Percentiles rank a stretch among this genome's conserved stretches.
phyloP scores from a whole-genome alignment of 2,888 invertebrate species.

The Thymelicus lineola region DNA sequence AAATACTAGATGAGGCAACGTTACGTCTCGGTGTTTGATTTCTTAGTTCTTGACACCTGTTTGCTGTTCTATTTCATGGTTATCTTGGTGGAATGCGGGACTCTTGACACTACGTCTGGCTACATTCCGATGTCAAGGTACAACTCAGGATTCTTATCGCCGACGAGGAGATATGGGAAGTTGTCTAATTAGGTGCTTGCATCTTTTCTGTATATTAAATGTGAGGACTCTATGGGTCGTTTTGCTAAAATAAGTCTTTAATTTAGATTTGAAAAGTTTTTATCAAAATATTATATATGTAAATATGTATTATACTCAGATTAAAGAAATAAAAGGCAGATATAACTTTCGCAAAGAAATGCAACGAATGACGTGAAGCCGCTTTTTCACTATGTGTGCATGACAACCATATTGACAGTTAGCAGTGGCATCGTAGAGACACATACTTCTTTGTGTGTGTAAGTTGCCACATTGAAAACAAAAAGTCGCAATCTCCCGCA shows the following conservation, averaged over 20 bases:
- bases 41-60: constrained; percentile 42
- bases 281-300: too few species aligned
- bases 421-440: too few species aligned
- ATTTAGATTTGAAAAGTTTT: not conserved
- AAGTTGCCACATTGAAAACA: too few species aligned
- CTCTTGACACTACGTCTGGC: constrained; percentile 50
- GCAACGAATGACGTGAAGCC: too few species aligned
- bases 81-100: constrained; percentile 65
- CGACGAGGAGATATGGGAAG: constrained; percentile 15
- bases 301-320: too few species aligned
- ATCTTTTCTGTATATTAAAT: not conserved
- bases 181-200: constrained; percentile 24
- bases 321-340: too few species aligned
- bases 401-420: too few species aligned
- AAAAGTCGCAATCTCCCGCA: too few species aligned
- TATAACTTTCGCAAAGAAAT: too few species aligned
- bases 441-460: too few species aligned
- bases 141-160: constrained; percentile 47
- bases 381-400: too few species aligned
- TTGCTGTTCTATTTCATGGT: constrained; percentile 44
- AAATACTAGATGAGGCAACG: constrained; percentile 63
- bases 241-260: too few species aligned
- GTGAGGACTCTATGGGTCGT: not conserved
- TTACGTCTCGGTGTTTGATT: constrained; percentile 56
- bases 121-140: constrained; percentile 58